Evolutionary conservation across 2,113 vertebrate species (phyloP).

Genomic region (Embiotoca jacksoni): DNA sequence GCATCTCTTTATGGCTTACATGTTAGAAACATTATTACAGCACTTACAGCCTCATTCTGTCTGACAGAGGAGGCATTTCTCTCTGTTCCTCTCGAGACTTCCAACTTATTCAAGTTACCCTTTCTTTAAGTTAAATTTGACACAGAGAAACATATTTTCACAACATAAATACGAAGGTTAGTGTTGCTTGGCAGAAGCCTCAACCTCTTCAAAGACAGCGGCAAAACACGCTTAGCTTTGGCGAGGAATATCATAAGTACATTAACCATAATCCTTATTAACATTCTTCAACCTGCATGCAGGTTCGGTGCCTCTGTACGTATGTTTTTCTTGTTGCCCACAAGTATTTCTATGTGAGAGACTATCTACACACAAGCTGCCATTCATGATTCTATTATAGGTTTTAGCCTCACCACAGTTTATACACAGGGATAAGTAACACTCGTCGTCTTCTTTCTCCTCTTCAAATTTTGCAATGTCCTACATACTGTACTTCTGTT

Average conservation of each 20-base stretch:
- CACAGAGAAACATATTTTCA: constrained; percentile 27
- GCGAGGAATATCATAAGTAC: constrained; percentile 65
- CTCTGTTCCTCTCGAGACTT: constrained; percentile 44
- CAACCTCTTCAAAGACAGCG: constrained; percentile 66
- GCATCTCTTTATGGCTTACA: constrained; percentile 69
- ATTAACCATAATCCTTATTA: constrained; percentile 93
- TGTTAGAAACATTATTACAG: constrained; percentile 66
- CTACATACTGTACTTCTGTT: not conserved
- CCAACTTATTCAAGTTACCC: constrained; percentile 38
- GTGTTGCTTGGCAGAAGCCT: constrained; percentile 74
- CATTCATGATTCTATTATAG: constrained; percentile 90
- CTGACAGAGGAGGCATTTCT: constrained; percentile 67
- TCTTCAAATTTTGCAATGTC: constrained; percentile 78
- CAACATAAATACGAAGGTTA: constrained; percentile 65
- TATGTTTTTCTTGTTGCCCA: constrained; percentile 91
- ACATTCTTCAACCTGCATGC: constrained; percentile 92
- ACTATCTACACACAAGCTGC: constrained; percentile 85
- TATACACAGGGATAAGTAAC: constrained; percentile 57
- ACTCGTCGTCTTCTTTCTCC: constrained; percentile 76
- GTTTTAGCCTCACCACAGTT: constrained; percentile 83
- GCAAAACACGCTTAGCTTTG: constrained; percentile 65
- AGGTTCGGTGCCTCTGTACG: constrained; percentile 88
- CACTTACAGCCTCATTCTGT: constrained; percentile 53
- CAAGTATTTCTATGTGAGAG: constrained; percentile 88
- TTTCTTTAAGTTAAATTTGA: constrained; percentile 61